phyloP scores from a whole-genome alignment of 1,140 invertebrate genomes.

The Trachymyrmex cornetzi region DNA sequence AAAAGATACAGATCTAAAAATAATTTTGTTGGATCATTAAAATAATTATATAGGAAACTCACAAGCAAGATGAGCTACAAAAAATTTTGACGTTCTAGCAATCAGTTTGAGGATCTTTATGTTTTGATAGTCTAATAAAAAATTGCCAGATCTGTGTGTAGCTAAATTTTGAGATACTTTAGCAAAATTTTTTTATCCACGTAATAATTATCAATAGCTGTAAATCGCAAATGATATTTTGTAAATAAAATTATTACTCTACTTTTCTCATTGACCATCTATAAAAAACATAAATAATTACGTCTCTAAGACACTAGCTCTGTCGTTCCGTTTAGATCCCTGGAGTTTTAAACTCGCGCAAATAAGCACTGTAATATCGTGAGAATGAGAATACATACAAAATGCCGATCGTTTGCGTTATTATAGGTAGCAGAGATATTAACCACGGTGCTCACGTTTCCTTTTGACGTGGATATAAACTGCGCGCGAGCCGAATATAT shows the following conservation, averaged over 20 bases:
- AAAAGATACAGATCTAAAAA: no score
- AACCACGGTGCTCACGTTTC: constrained; percentile 27
- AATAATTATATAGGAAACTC: no score
- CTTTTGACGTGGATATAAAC: constrained; percentile 35
- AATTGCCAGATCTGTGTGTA: no score
- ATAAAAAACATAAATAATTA: constrained; percentile 1
- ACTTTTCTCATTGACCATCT: background rate
- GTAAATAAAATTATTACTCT: background rate
- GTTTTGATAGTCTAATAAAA: no score
- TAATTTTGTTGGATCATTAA: no score
- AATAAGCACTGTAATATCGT: constrained; percentile 26
- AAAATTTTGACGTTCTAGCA: no score
- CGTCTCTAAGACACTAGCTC: background rate
- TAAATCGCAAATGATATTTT: background rate
- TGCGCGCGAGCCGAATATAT: constrained; percentile 7
- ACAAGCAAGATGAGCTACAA: no score
- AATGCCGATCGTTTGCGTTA: constrained; percentile 58
- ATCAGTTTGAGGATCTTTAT: no score
- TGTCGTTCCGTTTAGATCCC: background rate
- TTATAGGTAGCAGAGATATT: constrained; percentile 39
- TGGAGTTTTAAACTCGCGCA: constrained; percentile 16
- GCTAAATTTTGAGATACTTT: background rate
- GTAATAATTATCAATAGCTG: background rate
- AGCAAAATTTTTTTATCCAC: background rate
- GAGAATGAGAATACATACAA: constrained; percentile 33